Evolutionary conservation across 2,888 invertebrate genomes (phyloP).

Genomic region (Brachyptera putata): DNA sequence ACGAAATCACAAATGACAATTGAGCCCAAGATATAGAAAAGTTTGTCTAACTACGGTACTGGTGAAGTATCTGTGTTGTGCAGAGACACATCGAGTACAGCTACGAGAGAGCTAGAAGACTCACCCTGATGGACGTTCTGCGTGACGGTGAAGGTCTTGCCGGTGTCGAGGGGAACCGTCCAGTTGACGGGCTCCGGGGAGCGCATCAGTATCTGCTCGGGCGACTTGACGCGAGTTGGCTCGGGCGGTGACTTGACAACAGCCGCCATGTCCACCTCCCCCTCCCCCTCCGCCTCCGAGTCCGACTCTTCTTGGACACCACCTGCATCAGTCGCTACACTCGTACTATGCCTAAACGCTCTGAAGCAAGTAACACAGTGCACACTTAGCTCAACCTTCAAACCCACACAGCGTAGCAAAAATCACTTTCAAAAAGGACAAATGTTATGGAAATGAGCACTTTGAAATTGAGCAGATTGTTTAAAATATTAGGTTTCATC

Average conservation of each 20-base stretch:
- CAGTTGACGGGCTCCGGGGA: slow-evolving; percentile 93
- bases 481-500: no score
- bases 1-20: no score
- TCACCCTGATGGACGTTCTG: slow-evolving; percentile 81
- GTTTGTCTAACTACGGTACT: no score
- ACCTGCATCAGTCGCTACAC: slow-evolving; percentile 18
- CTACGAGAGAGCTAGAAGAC: no score
- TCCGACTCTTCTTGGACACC: slow-evolving; percentile 26
- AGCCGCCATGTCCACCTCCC: slow-evolving; percentile 35
- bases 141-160: slow-evolving; percentile 89
- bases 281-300: slow-evolving; percentile 38
- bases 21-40: no score
- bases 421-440: no score
- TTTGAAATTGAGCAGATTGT: no score
- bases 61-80: no score
- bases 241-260: slow-evolving; percentile 91
- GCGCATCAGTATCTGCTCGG: slow-evolving; percentile 87
- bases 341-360: slow-evolving; percentile 15
- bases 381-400: not conserved
- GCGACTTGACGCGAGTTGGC: slow-evolving; percentile 88
- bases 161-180: slow-evolving; percentile 91
- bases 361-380: slow-evolving; percentile 7
- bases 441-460: no score
- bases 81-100: no score
- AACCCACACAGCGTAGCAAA: not conserved